Evolutionary conservation across 2,797 vertebrate genomes (phyloP), one percentile per base, ranked within the genome.

Genomic region (Manis pentadactyla): DNA sequence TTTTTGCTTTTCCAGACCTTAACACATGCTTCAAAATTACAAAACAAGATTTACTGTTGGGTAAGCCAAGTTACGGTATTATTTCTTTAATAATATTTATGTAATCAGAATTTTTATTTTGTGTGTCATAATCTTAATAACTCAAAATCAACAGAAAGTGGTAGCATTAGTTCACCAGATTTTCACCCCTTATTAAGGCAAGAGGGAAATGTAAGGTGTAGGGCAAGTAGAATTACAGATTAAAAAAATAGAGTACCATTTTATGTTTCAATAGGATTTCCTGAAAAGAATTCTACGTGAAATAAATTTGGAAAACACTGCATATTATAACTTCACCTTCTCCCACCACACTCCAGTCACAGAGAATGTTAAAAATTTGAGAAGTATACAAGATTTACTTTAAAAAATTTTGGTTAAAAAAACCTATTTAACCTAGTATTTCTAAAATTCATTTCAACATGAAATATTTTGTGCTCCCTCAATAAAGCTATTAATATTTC

Each of bases 391-490:
- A 91, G 19, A 55, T 57, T 87, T 59, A 75, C 46, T 94, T 89
- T 42, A 11, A 46, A 46, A 46, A 46, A 46, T 46, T 12, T 46
- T 11, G 46, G 46, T 46, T 46, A 46, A 46, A 46, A 46, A 46
- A 46, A 46, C 46, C 46, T 46, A 69, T 34, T 94, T 55, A 87
- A 59, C 10, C 23, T 31, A 82, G 0, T 71, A 51, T 66, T 96
- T 92, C 25, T 90, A 83, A 95, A 94, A 86, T 69, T 91, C 4
- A 93, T 93, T 93, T 96, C 29, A 66, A 74, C 5, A 27, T 63
- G 19, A 87, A 83, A 88, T 81, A 15, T 87, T 93, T 69, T 59
- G 71, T 7, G 3, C 23, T 13, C 21, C 23, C 17, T 77, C n/a
- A 84, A 7, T 55, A 37, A 31, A 74, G 31, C 42, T 93, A 23